Base-by-base conservation (phyloP, 23 tunicate species). In the Ciona savignyi region DNA sequence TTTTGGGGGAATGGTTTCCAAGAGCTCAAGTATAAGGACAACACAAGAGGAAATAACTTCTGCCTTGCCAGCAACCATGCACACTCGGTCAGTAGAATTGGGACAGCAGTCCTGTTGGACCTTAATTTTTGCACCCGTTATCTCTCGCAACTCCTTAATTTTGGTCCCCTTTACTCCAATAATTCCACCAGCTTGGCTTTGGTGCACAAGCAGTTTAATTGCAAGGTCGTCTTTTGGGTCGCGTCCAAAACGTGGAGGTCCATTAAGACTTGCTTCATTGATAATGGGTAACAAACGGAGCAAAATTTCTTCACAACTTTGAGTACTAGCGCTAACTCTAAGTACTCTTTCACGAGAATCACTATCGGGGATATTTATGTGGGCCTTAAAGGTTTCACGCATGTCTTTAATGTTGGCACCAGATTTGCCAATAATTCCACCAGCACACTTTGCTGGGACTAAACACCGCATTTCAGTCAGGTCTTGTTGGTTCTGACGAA, bases 401-500 rank as follows among this genome's bases (percentile, higher is more conserved):
- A 91, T 84, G 34, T 85, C 97, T 70, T 91, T 84, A 48, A 91
- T 91, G 65, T 91, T 91, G 1, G 32, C 27, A 33, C 97, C 97
- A 2, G 91, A 83, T 71, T 84, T 91, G 48, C 97, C 97, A 70
- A 91, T 91, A 4, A 91, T 85, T 4, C 92, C 97, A 49, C 97
- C 97, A 33, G 97, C 97, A 34, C 80, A 33, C 71, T 66, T 80
- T 4, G 97, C 63, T 33, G 97, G 97, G 28, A 91, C 89, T 29
- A 91, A 80, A 61, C 85, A 84, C 25, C 97, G 77, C 97, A 91
- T 84, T 80, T 85, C 97, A 24, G 80, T 77, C 23, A 82, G 56
- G 56, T 9, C 15, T 42, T 42, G 56, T 6, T 42, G 56, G 56
- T n/a, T n/a, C n/a, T n/a, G n/a, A n/a, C 56, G 56, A 6, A 15